Conservation (phyloP, 2,797 vertebrate genomes). For the Forpus xanthops region DNA sequence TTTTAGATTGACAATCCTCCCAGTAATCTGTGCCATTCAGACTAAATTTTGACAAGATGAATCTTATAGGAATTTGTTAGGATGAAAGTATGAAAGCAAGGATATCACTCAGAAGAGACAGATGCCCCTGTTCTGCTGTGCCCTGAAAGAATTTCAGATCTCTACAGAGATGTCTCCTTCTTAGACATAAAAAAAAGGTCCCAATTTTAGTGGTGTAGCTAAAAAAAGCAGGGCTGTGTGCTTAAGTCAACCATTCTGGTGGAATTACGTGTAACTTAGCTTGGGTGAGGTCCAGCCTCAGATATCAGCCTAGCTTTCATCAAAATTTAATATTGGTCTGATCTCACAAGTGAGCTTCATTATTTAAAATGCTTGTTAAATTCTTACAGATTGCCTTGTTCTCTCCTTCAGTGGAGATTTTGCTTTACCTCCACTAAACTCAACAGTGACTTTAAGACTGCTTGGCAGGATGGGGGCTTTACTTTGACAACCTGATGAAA, state of each 20-base stretch:
- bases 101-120: constrained; percentile 27
- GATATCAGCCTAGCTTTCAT: constrained; percentile 24
- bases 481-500: constrained; percentile 2
- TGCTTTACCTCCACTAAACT: not conserved
- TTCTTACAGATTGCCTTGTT: not conserved
- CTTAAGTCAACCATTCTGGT: not conserved
- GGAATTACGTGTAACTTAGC: not conserved
- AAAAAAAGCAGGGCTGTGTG: not conserved
- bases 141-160: constrained; percentile 40
- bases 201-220: not conserved
- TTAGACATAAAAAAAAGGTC: not conserved
- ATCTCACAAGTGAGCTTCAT: not conserved
- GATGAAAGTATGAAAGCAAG: constrained; percentile 49
- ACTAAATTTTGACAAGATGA: constrained; percentile 55
- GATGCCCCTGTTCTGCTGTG: constrained; percentile 9
- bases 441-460: not conserved
- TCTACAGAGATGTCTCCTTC: not conserved
- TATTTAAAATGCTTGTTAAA: constrained; percentile 22
- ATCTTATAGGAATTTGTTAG: constrained; percentile 66
- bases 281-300: not conserved
- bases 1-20: constrained; percentile 55
- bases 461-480: not conserved
- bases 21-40: constrained; percentile 60
- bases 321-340: constrained; percentile 7
- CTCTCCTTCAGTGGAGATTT: not conserved